These are phyloP conservation scores for Pegoplata infirma DNA, from an alignment of 2,888 invertebrate species.

Conservation along the genomic window DNA sequence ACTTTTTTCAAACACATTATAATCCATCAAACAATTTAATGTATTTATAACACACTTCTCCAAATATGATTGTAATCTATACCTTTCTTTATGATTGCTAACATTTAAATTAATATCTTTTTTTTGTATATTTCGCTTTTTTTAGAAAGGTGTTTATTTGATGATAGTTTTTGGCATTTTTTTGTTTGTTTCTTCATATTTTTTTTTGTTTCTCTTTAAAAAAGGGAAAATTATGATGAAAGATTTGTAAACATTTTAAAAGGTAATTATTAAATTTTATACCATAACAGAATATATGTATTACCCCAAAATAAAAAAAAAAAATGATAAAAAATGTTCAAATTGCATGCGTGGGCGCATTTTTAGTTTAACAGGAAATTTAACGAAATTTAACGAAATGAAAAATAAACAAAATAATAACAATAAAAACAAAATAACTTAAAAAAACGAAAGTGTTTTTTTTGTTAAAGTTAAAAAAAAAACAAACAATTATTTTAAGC, in stretches of 20 bases:
- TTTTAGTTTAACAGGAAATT: constrained; percentile 63
- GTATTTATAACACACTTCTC: background rate
- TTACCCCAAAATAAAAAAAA: background rate
- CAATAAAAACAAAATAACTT: constrained; percentile 7
- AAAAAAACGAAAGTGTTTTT: background rate
- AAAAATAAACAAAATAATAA: constrained; percentile 33
- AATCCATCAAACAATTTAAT: background rate
- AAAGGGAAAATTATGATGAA: background rate
- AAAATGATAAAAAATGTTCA: constrained; percentile 1
- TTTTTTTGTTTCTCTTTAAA: background rate
- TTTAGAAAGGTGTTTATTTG: constrained; percentile 15
- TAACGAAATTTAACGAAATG: constrained; percentile 54
- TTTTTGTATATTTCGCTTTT: background rate
- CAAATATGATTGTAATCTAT: background rate
- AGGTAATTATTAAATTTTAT: too few species aligned
- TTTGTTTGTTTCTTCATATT: background rate
- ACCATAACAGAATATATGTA: background rate
- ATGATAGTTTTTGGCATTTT: too few species aligned
- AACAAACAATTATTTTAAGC: background rate
- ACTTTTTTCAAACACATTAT: too few species aligned
- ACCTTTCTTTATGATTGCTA: background rate
- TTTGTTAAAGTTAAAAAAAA: background rate
- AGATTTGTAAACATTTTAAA: background rate
- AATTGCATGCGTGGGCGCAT: constrained; percentile 63
- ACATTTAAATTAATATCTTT: background rate